Evolutionary conservation across 2,797 vertebrate species (phyloP), one percentile per base, ranked within the genome.

Genomic region (Cuculus canorus): DNA sequence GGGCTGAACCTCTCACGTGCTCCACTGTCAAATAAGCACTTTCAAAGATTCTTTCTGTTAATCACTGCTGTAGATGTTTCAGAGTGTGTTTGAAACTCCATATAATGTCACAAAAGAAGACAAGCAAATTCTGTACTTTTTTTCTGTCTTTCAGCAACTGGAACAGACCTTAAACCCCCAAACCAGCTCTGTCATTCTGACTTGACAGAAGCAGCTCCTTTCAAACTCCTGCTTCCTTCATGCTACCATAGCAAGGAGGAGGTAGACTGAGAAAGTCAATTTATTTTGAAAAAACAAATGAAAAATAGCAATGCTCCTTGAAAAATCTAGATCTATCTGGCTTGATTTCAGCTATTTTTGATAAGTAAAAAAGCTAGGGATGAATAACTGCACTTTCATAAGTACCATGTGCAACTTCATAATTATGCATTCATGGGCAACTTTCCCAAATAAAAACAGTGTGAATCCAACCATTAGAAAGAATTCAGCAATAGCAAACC

Each of bases 171-270:
- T 83, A 54, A 70, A 93, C 32, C 37, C 50, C 50, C 35, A 54
- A 70, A 93, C 33, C 39, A 86, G 45, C 64, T 95, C 86, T 82
- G 78, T 35, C 63, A 61, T 72, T 81, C 43, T 90, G 47, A 71
- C 33, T 84, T 82, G 86, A 72, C 78, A 92, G 84, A 71, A 82
- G 65, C 64, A 88, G 80, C 69, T 89, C 25, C n/a, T 95, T 94
- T 91, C 37, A 64, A 72, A 82, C 77, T 78, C 92, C 93, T 93
- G 57, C 92, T 92, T 94, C 80, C 71, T 88, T 91, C 70, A 45
- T 53, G 81, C 68, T 87, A 50, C 72, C 19, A 14, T 15, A 70
- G 25, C 53, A 90, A 94, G 66, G 53, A 82, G 88, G 77, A 91
- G 60, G 86, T 77, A 71, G 88, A 70, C 27, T 64, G 56, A 79